Base-by-base conservation (phyloP, 2,888 invertebrate species). In the Hemaris fuciformis region DNA sequence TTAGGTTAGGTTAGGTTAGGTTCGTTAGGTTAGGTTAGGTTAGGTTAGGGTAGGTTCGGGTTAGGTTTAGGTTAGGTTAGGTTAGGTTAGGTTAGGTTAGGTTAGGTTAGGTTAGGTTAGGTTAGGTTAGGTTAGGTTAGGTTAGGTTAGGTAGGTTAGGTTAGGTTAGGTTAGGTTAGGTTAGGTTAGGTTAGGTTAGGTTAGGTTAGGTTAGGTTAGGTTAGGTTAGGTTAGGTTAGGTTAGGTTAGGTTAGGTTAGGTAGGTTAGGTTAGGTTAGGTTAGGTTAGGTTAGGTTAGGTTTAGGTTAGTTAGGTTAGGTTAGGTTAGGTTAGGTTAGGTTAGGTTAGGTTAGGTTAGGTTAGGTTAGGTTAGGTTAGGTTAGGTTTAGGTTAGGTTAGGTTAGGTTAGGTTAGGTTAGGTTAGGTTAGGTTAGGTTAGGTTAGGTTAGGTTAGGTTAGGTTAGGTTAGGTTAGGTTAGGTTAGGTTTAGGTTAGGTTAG, bases 381-480 rank as follows among this genome's bases (percentile, higher is more conserved):
- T 57, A 61, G 61, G 61, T 43, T 57, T n/a, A n/a, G n/a, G n/a
- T n/a, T n/a, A n/a, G n/a, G 23, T 23, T 23, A 61, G 61, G 61
- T 57, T 57, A 61, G 61, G 61, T 57, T 57, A 23, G 61, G 61
- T 57, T 57, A 61, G 61, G 61, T 57, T 57, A 61, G 61, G 61
- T 57, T 57, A 61, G 66, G 64, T 64, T 66, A 66, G 67, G 67
- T 65, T 65, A 65, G 67, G 66, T 64, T 64, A 66, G 66, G 66
- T 23, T 23, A 23, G 23, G 23, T 23, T 23, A 23, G 23, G 23
- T n/a, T n/a, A n/a, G n/a, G n/a, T n/a, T n/a, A n/a, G n/a, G n/a
- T n/a, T 42, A 42, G 42, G 53, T 41, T 63, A 61, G 64, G 64
- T 64, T 63, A 63, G 60, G n/a, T n/a, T n/a, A n/a, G n/a, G n/a